Conservation (phyloP, 2,797 vertebrate species). For the Fistularia commersonii region DNA sequence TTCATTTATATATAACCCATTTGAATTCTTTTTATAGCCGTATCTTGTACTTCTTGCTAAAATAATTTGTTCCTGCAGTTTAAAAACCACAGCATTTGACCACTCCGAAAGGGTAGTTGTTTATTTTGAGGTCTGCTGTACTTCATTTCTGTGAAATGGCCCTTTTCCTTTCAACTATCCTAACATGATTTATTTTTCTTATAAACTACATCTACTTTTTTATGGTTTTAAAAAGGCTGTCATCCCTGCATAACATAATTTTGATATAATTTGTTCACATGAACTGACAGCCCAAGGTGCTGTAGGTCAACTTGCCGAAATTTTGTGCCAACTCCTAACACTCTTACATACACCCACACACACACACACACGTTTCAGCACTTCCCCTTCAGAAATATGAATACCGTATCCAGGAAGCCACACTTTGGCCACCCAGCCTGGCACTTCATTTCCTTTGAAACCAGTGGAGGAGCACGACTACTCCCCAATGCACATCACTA, state of each 20-base stretch:
- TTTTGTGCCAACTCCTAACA: slow-evolving; percentile 16
- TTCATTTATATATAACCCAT: too few relatives aligned
- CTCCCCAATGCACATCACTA: slow-evolving; percentile 57
- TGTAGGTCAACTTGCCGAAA: slow-evolving; percentile 18
- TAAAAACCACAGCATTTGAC: too few relatives aligned
- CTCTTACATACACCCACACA: slow-evolving; percentile 19
- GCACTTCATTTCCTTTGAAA: slow-evolving; percentile 65
- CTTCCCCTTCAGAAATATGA: slow-evolving; percentile 63
- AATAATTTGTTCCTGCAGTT: too few relatives aligned
- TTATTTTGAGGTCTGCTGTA: too few relatives aligned
- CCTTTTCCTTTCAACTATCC: too few relatives aligned
- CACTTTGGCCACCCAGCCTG: slow-evolving; percentile 66
- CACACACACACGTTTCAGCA: slow-evolving; percentile 26
- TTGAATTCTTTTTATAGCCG: too few relatives aligned
- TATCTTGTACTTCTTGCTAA: too few relatives aligned
- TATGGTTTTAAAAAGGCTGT: neutral
- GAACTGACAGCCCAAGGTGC: slow-evolving; percentile 19
- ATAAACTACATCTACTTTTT: neutral
- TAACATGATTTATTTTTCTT: neutral
- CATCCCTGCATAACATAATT: neutral
- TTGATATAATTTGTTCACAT: neutral
- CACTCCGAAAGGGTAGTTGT: too few relatives aligned
- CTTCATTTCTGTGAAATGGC: too few relatives aligned
- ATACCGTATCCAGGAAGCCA: slow-evolving; percentile 71
- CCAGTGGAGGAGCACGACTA: slow-evolving; percentile 50